Evolutionary conservation across 2,888 invertebrate genomes (phyloP).

Genomic region (Zele albiditarsus): DNA sequence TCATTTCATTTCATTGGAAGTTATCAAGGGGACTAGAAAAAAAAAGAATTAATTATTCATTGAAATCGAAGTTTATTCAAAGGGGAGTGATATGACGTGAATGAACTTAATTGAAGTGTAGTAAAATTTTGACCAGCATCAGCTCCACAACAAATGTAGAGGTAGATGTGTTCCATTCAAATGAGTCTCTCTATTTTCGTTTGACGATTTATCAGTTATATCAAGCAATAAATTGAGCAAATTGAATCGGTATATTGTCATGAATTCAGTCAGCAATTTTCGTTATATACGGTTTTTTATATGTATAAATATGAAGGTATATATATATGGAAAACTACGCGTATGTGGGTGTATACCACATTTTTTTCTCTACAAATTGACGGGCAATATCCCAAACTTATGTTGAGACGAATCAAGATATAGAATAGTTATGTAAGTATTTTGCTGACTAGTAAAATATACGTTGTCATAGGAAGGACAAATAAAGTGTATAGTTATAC

Average conservation of each 20-base stretch:
- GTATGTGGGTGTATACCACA: neutral
- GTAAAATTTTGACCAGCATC: neutral
- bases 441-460: too few species aligned
- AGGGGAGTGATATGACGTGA: neutral
- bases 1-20: too few species aligned
- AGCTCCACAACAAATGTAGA: neutral
- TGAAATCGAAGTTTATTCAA: neutral
- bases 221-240: neutral
- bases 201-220: constrained; percentile 4
- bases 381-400: neutral
- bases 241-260: constrained; percentile 3
- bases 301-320: neutral
- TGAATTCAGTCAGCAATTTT: constrained; percentile 1
- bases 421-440: too few species aligned
- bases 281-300: too few species aligned
- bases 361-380: neutral
- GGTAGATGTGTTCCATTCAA: neutral
- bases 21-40: too few species aligned
- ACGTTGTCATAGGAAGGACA: too few species aligned
- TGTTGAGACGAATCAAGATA: too few species aligned
- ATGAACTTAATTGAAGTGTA: neutral
- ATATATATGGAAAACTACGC: neutral
- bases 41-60: neutral
- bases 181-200: neutral
- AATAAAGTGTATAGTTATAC: too few species aligned